phyloP scores from a whole-genome alignment of 2,797 vertebrate species.

The Setipinna tenuifilis region DNA sequence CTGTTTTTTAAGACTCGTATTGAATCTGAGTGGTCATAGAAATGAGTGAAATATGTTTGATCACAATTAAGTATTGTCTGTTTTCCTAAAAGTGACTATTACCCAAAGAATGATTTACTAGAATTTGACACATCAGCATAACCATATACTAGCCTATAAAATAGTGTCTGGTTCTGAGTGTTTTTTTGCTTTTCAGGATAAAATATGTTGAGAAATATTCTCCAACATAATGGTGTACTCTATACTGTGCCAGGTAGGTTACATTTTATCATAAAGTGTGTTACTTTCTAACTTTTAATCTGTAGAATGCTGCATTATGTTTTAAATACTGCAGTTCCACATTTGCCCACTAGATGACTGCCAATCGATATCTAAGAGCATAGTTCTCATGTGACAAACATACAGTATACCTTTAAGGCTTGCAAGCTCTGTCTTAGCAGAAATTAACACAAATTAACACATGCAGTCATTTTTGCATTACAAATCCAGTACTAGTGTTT shows the following conservation, averaged over 20 bases:
- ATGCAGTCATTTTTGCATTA: background rate
- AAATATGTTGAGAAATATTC: too few species aligned
- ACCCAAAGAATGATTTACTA: too few species aligned
- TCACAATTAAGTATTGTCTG: background rate
- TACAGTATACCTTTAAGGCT: background rate
- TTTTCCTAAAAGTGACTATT: background rate
- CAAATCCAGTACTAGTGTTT: background rate
- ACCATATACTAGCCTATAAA: background rate
- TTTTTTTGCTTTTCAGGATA: too few species aligned
- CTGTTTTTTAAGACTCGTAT: too few species aligned
- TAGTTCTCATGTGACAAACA: background rate
- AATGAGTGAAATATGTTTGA: background rate
- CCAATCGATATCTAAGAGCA: background rate
- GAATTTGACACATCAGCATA: background rate
- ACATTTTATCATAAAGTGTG: too few species aligned
- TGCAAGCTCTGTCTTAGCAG: background rate
- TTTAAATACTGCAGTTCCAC: background rate
- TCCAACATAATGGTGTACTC: too few species aligned
- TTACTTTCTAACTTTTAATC: too few species aligned
- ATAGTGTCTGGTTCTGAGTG: too few species aligned
- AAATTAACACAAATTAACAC: conserved; percentile 18
- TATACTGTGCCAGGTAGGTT: too few species aligned
- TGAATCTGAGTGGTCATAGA: background rate
- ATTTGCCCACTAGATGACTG: conserved; percentile 13
- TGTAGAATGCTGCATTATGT: too few species aligned